Evolutionary conservation across 1,140 invertebrate species (phyloP), one percentile per base, ranked within the genome.

Genomic region (Drosophila albomicans): DNA sequence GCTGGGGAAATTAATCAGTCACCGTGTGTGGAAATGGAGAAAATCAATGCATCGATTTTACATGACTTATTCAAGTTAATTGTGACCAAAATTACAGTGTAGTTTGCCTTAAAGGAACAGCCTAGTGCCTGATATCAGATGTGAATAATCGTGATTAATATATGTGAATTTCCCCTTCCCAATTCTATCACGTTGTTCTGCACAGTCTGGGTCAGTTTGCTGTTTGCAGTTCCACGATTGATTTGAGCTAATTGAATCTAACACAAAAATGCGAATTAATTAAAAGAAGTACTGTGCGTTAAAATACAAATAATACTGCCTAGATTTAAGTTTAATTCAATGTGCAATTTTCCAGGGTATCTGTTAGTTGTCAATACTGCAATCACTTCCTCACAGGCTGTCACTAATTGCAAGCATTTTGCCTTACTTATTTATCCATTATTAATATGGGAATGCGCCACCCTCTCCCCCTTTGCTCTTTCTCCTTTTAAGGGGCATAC

Each of bases 31-130:
- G 11, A 52, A 52, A 52, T 52, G 11, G 13, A 30, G 20, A 84
- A 84, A 87, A 87, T 87, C 84, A 79, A 87, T 87, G 49, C 65
- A 84, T 89, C 77, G 81, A 88, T 84, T 87, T 89, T 68, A 32
- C 54, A 41, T 78, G 48, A 45, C 75, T 87, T 80, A 87, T 87
- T 88, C 80, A 84, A 57, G 77, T 5, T 56, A 75, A 70, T 75
- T 81, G 61, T 25, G 6, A 6, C 5, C 6, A 38, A 61, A 10
- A 63, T 51, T 63, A 49, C 15, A 63, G 5, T 67, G 15, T 7
- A 6, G 38, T 3, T 43, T 13, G 41, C 3, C 7, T 43, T n/a
- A 43, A 43, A 13, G 0, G 41, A 43, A 43, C 41, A 43, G n/a
- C 41, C 7, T 8, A 5, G 5, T 5, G 4, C 8, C 10, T 13